Evolutionary conservation across 2,797 vertebrate genomes (phyloP).

Genomic region (Ceyx erithaca): DNA sequence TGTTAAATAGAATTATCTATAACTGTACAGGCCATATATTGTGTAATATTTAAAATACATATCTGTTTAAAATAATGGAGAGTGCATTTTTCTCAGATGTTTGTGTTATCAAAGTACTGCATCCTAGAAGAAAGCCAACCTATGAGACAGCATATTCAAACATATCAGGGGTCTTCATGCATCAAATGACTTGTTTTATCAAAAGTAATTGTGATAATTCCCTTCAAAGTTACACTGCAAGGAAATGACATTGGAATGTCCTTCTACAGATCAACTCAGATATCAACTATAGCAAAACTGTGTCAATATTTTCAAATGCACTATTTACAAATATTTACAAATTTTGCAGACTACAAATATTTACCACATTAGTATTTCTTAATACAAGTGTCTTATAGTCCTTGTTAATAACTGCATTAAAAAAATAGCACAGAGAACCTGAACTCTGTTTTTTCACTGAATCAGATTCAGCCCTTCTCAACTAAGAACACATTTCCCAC

Average conservation of each 20-base stretch:
- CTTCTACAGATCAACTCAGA: background rate
- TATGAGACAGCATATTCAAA: background rate
- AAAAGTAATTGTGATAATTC: conserved; percentile 3
- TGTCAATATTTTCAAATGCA: background rate
- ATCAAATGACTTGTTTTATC: background rate
- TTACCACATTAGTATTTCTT: background rate
- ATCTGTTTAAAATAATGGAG: background rate
- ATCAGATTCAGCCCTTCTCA: background rate
- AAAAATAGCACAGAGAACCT: conserved; percentile 2
- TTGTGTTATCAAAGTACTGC: background rate
- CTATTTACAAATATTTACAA: background rate
- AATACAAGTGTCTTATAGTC: background rate
- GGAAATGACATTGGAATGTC: background rate
- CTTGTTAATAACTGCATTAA: background rate
- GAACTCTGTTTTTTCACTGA: background rate
- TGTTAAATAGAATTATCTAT: background rate
- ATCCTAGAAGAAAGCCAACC: background rate
- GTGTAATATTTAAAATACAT: background rate
- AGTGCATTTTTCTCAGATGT: background rate
- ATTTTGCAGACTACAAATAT: background rate
- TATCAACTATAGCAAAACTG: background rate
- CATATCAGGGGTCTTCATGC: background rate
- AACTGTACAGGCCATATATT: background rate
- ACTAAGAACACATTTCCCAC: background rate
- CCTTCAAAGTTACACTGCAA: background rate